A percentile compares a stretch with the other conserved stretches of the same genome.
Conservation (phyloP, 1,140 invertebrate genomes). For the Halesus radiatus region DNA sequence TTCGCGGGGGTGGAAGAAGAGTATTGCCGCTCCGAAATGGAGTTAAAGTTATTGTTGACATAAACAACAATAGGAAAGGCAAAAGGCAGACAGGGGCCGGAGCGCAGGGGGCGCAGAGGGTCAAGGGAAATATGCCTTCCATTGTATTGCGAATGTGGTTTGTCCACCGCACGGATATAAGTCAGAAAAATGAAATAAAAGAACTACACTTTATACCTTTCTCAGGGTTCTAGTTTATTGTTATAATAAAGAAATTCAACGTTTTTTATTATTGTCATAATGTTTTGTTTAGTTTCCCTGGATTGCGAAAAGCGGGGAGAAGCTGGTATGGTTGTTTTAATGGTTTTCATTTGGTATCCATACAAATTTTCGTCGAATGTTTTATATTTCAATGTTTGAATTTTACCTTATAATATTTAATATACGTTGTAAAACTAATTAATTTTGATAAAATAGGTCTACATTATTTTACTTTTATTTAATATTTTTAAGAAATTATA, state of each 20-base stretch:
- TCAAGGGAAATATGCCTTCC: slow-evolving; percentile 40
- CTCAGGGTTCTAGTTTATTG: not conserved
- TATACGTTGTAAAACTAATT: no score
- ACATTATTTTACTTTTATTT: no score
- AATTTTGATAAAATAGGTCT: no score
- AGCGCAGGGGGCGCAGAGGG: slow-evolving; percentile 41
- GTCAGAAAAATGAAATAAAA: slow-evolving; percentile 21
- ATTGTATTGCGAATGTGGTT: slow-evolving; percentile 43
- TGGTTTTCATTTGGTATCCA: no score
- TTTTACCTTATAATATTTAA: no score
- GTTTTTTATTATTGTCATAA: no score
- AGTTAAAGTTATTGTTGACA: slow-evolving; percentile 59
- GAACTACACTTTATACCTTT: not conserved
- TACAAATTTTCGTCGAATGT: no score
- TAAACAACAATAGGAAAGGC: slow-evolving; percentile 58
- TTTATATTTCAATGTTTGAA: no score
- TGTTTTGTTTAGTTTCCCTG: no score
- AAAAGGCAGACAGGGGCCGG: slow-evolving; percentile 9
- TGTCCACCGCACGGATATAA: slow-evolving; percentile 27
- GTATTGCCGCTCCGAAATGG: slow-evolving; percentile 56
- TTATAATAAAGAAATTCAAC: not conserved
- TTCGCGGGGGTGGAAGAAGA: slow-evolving; percentile 39
- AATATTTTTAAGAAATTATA: no score
- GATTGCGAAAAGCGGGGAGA: no score
- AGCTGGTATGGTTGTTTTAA: no score